A percentile compares a stretch with the other conserved stretches of the same genome.
Conservation (phyloP, 2,113 vertebrate genomes). For the Octodon degus region DNA sequence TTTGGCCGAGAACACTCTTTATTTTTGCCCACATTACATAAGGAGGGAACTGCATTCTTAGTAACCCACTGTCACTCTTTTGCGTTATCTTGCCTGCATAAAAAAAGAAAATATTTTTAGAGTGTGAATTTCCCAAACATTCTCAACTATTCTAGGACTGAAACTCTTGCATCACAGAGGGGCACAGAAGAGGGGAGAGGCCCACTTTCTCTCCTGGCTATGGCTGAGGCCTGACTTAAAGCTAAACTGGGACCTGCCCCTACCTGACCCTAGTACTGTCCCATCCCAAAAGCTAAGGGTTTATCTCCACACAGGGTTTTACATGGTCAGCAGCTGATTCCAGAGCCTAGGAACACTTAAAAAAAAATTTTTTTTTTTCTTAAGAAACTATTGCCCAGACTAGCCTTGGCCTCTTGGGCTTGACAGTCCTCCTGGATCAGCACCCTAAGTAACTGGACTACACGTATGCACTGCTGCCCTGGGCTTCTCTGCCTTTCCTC, state of each 20-base stretch:
- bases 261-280: not conserved
- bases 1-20: slow-evolving; percentile 60
- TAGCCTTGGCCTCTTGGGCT: not conserved
- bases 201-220: not conserved
- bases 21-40: slow-evolving; percentile 69
- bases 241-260: not conserved
- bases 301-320: not conserved
- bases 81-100: slow-evolving; percentile 61
- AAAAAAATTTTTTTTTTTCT: not conserved
- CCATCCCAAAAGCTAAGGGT: not conserved
- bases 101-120: slow-evolving; percentile 75
- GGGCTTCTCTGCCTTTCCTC: not conserved
- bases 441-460: not conserved
- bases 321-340: not conserved
- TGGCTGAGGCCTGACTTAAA: not conserved
- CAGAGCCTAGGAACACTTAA: not conserved
- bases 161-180: not conserved
- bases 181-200: not conserved
- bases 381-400: not conserved
- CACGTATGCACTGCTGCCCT: too few relatives aligned
- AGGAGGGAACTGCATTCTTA: slow-evolving; percentile 65
- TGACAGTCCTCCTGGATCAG: not conserved
- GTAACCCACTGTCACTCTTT: slow-evolving; percentile 57
- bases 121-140: slow-evolving; percentile 71
- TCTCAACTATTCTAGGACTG: slow-evolving; percentile 59